phyloP scores from a whole-genome alignment of 2,113 vertebrate species.

The Elephas maximus region DNA sequence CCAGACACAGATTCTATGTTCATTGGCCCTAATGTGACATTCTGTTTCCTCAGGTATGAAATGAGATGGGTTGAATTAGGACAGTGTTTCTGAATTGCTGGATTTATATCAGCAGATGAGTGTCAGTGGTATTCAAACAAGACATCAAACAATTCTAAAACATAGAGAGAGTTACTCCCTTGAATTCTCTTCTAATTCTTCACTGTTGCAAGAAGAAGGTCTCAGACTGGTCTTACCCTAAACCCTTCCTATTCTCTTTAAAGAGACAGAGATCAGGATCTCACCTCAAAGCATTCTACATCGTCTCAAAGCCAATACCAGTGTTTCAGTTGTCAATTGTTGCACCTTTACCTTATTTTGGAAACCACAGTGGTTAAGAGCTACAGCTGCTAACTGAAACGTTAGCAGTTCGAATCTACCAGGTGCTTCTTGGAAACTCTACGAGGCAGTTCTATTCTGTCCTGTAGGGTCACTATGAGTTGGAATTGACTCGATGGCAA shows the following conservation, averaged over 20 bases:
- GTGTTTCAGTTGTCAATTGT: background rate
- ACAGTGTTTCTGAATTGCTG: background rate
- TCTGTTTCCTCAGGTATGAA: background rate
- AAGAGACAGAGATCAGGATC: background rate
- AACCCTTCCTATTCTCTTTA: background rate
- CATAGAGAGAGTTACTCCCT: background rate
- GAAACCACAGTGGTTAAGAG: too few species aligned
- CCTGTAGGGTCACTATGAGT: too few species aligned
- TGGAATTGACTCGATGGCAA: too few species aligned
- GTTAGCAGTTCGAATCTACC: too few species aligned
- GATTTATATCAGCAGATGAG: background rate
- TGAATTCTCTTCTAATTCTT: background rate
- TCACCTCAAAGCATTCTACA: background rate
- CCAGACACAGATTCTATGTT: too few species aligned
- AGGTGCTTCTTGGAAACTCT: too few species aligned
- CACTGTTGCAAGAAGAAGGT: conserved; percentile 35
- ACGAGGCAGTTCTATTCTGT: too few species aligned
- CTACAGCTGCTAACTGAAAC: too few species aligned
- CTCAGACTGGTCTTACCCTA: background rate
- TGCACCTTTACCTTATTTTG: background rate
- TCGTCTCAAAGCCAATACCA: background rate
- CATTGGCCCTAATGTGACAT: background rate
- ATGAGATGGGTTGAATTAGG: background rate
- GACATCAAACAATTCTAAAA: background rate
- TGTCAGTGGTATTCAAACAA: background rate